phyloP scores from a whole-genome alignment of 2,797 vertebrate species.

The Artibeus lituratus region DNA sequence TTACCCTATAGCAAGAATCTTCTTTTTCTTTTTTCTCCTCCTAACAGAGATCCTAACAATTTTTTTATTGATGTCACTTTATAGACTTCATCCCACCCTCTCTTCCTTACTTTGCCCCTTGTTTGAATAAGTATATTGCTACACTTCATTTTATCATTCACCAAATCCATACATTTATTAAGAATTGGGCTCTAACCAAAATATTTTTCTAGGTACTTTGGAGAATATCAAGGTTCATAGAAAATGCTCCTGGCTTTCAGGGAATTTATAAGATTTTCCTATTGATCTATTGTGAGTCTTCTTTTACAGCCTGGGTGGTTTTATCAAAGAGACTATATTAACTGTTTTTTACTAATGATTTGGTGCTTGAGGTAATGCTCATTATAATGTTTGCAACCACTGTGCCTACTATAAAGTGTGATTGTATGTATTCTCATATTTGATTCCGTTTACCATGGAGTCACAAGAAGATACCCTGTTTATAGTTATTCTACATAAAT shows the following conservation, averaged over 20 bases:
- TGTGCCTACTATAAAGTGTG: neutral
- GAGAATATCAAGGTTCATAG: neutral
- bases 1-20: neutral
- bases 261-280: neutral
- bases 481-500: neutral
- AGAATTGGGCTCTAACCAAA: neutral
- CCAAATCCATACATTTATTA: neutral
- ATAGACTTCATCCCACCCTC: neutral
- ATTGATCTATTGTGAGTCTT: neutral
- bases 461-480: neutral
- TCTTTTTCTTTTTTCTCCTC: neutral
- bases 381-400: neutral
- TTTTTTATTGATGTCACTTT: neutral
- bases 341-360: neutral
- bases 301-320: neutral
- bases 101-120: neutral
- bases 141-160: neutral
- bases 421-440: neutral
- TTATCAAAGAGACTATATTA: neutral
- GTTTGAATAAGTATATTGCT: neutral
- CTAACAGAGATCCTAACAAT: neutral
- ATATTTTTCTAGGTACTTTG: neutral
- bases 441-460: neutral
- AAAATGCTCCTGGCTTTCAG: neutral
- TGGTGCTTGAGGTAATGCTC: neutral